phyloP scores from a whole-genome alignment of 2,888 invertebrate species.

The Tetheella fluctuosa region DNA sequence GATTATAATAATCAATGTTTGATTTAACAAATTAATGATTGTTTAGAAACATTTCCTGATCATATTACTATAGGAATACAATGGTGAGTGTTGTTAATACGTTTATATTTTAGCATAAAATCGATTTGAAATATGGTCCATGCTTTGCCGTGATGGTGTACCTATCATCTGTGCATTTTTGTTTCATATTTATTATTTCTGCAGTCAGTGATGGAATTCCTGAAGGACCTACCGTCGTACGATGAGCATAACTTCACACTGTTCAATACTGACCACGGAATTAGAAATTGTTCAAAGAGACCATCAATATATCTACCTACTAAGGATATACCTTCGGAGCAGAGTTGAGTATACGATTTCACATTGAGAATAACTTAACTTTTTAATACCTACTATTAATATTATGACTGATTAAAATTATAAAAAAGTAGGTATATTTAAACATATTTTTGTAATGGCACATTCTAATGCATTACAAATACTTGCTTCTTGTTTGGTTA shows the following conservation, averaged over 20 bases:
- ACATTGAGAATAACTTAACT: neutral
- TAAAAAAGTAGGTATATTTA: neutral
- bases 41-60: conserved; percentile 32
- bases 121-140: conserved; percentile 34
- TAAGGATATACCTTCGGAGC: conserved; percentile 96
- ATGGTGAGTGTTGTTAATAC: conserved; percentile 56
- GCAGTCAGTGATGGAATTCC: conserved; percentile 94
- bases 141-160: conserved; percentile 46
- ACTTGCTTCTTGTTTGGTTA: neutral
- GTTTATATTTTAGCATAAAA: conserved; percentile 25
- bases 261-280: conserved; percentile 94
- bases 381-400: neutral
- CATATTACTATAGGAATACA: conserved; percentile 44
- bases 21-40: conserved; percentile 41
- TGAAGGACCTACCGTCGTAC: conserved; percentile 95
- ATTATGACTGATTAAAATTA: too few relatives aligned
- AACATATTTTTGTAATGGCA: neutral
- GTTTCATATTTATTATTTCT: conserved; percentile 52
- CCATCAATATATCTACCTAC: conserved; percentile 97
- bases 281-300: conserved; percentile 91
- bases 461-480: conserved; percentile 1
- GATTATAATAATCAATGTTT: conserved; percentile 54
- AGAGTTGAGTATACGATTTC: conserved; percentile 87
- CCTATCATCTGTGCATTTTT: conserved; percentile 38
- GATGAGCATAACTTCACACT: conserved; percentile 96